Base-by-base conservation (phyloP, 2,888 invertebrate genomes). In the Nephrotoma guestfalica region DNA sequence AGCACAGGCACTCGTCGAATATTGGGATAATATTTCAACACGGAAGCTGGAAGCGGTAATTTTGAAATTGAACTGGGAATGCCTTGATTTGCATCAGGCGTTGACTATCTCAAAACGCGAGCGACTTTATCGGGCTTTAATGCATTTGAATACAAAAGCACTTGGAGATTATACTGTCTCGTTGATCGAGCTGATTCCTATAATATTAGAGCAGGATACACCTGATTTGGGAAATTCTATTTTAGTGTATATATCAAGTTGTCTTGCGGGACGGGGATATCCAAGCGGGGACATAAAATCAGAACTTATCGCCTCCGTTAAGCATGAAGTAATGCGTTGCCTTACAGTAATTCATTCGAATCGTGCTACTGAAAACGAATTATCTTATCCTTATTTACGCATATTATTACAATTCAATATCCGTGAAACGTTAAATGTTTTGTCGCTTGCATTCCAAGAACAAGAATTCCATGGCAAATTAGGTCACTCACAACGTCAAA, bases 181-280 rank as follows among this genome's bases (percentile, higher is more conserved):
- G 0, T 91, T 97, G 87, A 95, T 94, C 87, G 96, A 95, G 89
- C 92, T 95, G 84, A 91, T 94, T 88, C 92, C 93, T 0, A 91
- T 93, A 88, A 89, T 94, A 83, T 91, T 92, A 4, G 89, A 92
- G 0, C 90, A 91, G 18, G 91, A 91, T 2, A 91, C 92, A 87
- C 91, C 94, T 88, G 93, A 93, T 89, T 92, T 97, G 84, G 97
- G 97, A 6, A 97, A 97, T 89, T 96, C 96, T 88, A 91, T 97
- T 88, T 91, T 98, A 86, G 96, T 97, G 2, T 97, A 97, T 90
- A 94, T 97, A 43, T 96, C 96, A 88, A 96, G 97, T 88, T 97
- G 97, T 89, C 92, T 97, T 88, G 95, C 96, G n/a, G 97, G 97
- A 0, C 92, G 96, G 87, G 96, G 96, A 0, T 97, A 96, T 92